Conservation (phyloP, 2,888 invertebrate species). For the Parthenolecanium corni region DNA sequence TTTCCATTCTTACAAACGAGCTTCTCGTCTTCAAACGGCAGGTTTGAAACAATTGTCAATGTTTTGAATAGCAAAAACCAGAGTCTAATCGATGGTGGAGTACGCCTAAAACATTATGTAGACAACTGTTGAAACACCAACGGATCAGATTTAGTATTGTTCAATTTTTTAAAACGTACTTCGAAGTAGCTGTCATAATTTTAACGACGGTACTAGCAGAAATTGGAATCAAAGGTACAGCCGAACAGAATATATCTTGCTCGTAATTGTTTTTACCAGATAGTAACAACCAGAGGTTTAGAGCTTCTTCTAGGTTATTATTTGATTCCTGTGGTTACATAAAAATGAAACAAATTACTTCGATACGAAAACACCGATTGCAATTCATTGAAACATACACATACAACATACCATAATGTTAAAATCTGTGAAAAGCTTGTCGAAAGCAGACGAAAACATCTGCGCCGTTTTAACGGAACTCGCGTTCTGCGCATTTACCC, state of each 20-base stretch:
- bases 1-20: background rate
- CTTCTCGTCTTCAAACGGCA: conserved; percentile 37
- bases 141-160: background rate
- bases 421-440: conserved; percentile 54
- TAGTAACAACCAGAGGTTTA: conserved; percentile 18
- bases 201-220: conserved; percentile 11
- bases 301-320: conserved; percentile 23
- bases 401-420: conserved; percentile 42
- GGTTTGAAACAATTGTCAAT: conserved; percentile 59
- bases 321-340: conserved; percentile 7
- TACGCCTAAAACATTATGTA: conserved; percentile 41
- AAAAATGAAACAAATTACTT: background rate
- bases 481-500: background rate
- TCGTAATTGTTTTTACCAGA: conserved; percentile 1
- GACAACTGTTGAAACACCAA: conserved; percentile 3
- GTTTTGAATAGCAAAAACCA: conserved; percentile 71
- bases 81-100: conserved; percentile 57
- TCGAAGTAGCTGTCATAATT: conserved; percentile 13
- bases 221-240: conserved; percentile 18
- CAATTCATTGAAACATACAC: background rate
- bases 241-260: conserved; percentile 13
- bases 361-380: background rate
- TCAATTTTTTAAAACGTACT: background rate
- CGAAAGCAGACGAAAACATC: conserved; percentile 59
- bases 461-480: background rate